These are phyloP conservation scores for Salminus brasiliensis DNA, from an alignment of 2,113 vertebrate genomes.

Conservation along the genomic window DNA sequence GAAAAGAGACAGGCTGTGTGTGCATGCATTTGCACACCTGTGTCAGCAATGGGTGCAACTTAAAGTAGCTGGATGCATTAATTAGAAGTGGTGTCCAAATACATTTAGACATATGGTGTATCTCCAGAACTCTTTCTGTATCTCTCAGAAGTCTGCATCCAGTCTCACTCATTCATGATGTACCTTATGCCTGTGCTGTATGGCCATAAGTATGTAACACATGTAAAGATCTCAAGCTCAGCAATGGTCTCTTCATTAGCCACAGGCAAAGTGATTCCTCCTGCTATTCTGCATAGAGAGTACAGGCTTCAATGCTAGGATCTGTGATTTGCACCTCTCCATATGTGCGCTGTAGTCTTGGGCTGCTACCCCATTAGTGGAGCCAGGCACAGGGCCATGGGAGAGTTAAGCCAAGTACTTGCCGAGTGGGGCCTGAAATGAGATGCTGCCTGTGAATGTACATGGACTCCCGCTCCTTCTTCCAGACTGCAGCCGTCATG, in stretches of 20 bases:
- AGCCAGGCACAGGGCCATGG: background rate
- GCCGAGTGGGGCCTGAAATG: slow-evolving; percentile 19
- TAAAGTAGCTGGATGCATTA: too few relatives aligned
- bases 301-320: background rate
- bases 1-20: too few relatives aligned
- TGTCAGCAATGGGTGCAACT: too few relatives aligned
- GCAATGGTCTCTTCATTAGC: background rate
- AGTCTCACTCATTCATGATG: background rate
- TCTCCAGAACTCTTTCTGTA: too few relatives aligned
- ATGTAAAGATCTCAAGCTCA: background rate
- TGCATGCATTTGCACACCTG: too few relatives aligned
- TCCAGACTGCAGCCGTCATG: background rate
- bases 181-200: background rate
- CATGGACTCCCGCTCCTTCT: background rate
- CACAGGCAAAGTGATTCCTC: background rate
- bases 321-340: background rate
- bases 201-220: background rate
- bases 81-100: too few relatives aligned
- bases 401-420: background rate
- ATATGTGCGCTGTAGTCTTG: background rate
- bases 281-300: background rate
- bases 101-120: too few relatives aligned
- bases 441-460: slow-evolving; percentile 16
- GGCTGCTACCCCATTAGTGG: background rate
- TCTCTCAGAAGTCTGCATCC: too few relatives aligned